A percentile compares a stretch with the other conserved stretches of the same genome.
phyloP scores from a whole-genome alignment of 2,888 invertebrate species.

The Sminthurides aquaticus region DNA sequence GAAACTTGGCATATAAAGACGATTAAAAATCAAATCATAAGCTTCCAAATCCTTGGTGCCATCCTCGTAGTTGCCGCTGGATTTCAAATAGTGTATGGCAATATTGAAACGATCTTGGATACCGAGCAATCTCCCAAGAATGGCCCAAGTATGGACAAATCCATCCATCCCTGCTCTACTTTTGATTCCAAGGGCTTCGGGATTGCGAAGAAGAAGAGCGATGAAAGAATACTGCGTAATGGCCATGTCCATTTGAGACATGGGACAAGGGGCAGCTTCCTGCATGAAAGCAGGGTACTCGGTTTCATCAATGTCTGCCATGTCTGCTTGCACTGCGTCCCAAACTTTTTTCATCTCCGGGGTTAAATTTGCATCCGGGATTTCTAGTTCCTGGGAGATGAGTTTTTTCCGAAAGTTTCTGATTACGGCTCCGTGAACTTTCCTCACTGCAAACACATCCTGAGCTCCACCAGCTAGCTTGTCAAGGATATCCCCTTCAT shows the following conservation, averaged over 20 bases:
- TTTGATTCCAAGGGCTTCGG: constrained; percentile 20
- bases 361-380: not conserved
- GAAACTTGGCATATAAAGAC: not conserved
- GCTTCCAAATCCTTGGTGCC: not conserved
- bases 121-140: constrained; percentile 20
- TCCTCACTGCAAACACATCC: constrained; percentile 18
- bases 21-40: not conserved
- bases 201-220: constrained; percentile 18
- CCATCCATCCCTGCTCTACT: constrained; percentile 16
- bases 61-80: not conserved
- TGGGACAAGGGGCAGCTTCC: not conserved
- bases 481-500: constrained; percentile 19
- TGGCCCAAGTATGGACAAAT: constrained; percentile 25
- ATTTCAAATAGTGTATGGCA: constrained; percentile 10
- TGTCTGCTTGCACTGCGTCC: constrained; percentile 7
- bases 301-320: not conserved
- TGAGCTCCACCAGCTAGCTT: constrained; percentile 14
- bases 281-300: not conserved
- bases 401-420: constrained; percentile 1
- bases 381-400: not conserved
- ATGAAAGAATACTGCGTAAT: constrained; percentile 24
- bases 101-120: constrained; percentile 22
- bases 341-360: not conserved
- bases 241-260: constrained; percentile 24
- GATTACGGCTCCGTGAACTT: constrained; percentile 13